Evolutionary conservation across 92 coral and sea anemone species (phyloP).

Genomic region (Porites lobata): DNA sequence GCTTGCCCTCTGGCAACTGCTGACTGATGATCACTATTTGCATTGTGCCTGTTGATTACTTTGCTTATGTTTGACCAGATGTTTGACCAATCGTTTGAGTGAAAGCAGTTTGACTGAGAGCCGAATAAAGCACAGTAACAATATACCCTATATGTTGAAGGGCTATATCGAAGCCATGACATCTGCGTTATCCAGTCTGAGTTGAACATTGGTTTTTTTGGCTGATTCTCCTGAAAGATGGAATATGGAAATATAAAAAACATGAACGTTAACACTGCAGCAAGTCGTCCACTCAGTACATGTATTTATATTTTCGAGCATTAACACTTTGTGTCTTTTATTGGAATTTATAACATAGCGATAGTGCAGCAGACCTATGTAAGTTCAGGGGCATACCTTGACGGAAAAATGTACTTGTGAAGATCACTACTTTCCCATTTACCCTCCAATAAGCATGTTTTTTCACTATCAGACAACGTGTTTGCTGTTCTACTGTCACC

Average conservation of each 20-base stretch:
- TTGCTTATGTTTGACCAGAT: not conserved
- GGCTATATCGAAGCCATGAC: conserved; percentile 17
- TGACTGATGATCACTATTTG: conserved; percentile 9
- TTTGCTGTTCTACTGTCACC: not conserved
- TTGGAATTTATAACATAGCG: not conserved
- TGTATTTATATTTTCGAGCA: not conserved
- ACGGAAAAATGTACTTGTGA: not conserved
- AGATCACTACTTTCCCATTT: not conserved
- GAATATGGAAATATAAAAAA: not conserved
- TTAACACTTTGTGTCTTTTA: not conserved
- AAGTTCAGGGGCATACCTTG: not conserved
- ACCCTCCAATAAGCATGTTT: conserved; percentile 1
- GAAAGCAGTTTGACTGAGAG: conserved; percentile 11
- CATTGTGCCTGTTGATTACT: conserved; percentile 15
- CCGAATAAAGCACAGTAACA: conserved; percentile 17
- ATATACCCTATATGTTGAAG: conserved; percentile 7
- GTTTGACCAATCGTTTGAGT: not conserved
- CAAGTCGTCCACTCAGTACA: too few species aligned
- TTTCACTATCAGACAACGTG: not conserved
- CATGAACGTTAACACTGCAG: too few species aligned
- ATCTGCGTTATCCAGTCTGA: not conserved
- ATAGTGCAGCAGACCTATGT: not conserved
- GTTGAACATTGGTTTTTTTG: not conserved
- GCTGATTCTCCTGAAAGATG: conserved; percentile 16
- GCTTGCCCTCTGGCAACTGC: conserved; percentile 20